Base-by-base conservation (phyloP, 2,888 invertebrate genomes). In the Synanthedon formicaeformis region DNA sequence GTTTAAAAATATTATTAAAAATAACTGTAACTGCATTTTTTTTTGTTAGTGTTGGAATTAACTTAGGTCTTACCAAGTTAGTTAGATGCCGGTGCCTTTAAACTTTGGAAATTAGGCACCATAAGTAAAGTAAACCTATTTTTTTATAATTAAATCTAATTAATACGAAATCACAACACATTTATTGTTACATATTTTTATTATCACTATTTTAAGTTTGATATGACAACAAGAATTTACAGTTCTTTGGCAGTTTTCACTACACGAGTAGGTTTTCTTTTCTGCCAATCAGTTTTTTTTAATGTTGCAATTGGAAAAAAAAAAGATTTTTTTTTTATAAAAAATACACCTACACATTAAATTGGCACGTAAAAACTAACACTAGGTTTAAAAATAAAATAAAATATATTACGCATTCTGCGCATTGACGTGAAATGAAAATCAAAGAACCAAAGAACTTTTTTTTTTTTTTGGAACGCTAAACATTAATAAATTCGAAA, bases 401-500 rank as follows among this genome's bases (percentile, higher is more conserved):
- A 23, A 23, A 69, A 71, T 66, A n/a, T n/a, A 68, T 60, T 55
- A 64, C 64, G 59, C 62, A 58, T 60, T 61, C 66, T 63, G 64
- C 63, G 62, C 58, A 55, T 57, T 45, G n/a, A 45, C 45, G 45
- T 11, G 45, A 45, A 45, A 45, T 4, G 13, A 13, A 45, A 12
- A 12, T n/a, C 12, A 45, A 45, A 13, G 14, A 73, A 66, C 71
- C 78, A 78, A 68, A 65, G 59, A 73, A 72, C 65, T 59, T 78
- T 80, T 78, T 23, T 62, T 65, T 41, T n/a, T n/a, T 41, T 4
- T 41, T 41, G 12, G 4, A 12, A 45, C 64, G 71, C 34, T 83
- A 83, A 80, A 81, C 71, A 82, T 73, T 80, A 84, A 81, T 78
- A 81, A 84, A 82, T 34, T 34, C 80, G 66, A 78, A 83, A 83